Conservation (phyloP, 2,797 vertebrate genomes). For the Rhinella marina region DNA sequence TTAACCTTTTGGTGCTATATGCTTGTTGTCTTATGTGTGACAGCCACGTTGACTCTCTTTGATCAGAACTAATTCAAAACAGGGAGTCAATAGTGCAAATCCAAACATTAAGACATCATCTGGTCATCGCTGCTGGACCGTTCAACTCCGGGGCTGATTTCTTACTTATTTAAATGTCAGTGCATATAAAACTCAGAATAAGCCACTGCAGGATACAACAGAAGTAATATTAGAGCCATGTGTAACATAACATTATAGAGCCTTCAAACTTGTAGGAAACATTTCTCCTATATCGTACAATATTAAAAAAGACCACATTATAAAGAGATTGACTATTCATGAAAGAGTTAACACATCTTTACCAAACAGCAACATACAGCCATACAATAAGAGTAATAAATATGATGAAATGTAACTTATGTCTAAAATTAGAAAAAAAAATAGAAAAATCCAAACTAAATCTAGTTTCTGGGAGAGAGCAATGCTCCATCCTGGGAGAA, state of each 20-base stretch:
- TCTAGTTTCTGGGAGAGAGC: background rate
- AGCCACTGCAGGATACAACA: slow-evolving; percentile 21
- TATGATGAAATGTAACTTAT: background rate
- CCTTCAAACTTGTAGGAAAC: background rate
- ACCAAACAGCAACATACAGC: background rate
- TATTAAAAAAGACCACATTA: background rate
- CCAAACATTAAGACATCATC: slow-evolving; percentile 34
- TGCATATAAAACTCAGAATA: slow-evolving; percentile 39
- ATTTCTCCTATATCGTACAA: background rate
- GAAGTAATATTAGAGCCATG: slow-evolving; percentile 34
- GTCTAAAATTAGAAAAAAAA: slow-evolving; percentile 13
- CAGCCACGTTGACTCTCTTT: slow-evolving; percentile 47
- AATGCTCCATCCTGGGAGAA: too few relatives aligned
- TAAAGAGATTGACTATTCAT: background rate
- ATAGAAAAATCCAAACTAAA: slow-evolving; percentile 6
- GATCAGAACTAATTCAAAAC: slow-evolving; percentile 57
- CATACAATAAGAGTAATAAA: background rate
- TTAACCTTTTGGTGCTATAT: slow-evolving; percentile 49
- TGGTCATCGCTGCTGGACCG: slow-evolving; percentile 37
- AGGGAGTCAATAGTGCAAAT: slow-evolving; percentile 33
- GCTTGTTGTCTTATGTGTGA: slow-evolving; percentile 49
- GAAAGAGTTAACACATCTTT: background rate
- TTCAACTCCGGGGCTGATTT: slow-evolving; percentile 22
- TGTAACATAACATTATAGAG: slow-evolving; percentile 21
- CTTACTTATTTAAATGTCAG: slow-evolving; percentile 35